Base-by-base conservation (phyloP, 2,113 vertebrate species). In the Noturus placidus region DNA sequence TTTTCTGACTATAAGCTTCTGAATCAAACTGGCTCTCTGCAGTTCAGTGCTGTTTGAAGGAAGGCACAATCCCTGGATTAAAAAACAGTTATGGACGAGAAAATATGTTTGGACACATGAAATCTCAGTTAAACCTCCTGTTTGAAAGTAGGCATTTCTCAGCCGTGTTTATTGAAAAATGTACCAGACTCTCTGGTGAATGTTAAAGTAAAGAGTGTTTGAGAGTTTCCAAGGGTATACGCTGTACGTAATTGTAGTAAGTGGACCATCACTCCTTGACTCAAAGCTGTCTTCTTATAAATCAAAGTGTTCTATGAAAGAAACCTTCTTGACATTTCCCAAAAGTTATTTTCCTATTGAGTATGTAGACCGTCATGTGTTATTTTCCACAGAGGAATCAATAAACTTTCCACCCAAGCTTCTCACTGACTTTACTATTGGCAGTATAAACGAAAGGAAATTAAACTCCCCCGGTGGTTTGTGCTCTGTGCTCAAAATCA, bases 351-450 rank as follows among this genome's bases (percentile, higher is more conserved):
- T 70, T 67, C 20, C 25, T 52, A 15, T 63, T 42, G 38, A 74
- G 67, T 79, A 70, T 33, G 61, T 78, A 30, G 11, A 69, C 56
- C 42, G 20, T 7, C 8, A 67, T 76, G 50, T 1, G 25, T 52
- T 80, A 42, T 70, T 57, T 70, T 87, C 87, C 83, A 57, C 67
- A 87, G 69, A 83, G 87, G 89, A 92, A 92, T 92, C 90, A 90
- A 92, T 92, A 88, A 65, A 61, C 84, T 89, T 91, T 92, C 85
- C 89, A 88, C 56, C 79, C 78, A 87, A 91, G 87, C 85, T 38
- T 86, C 42, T 86, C 86, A 72, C 72, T 67, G 22, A 84, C 65
- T 87, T 74, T 54, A 74, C 8, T 78, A 54, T 11, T 54, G 77
- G 33, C 82, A 80, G 27, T 85, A 80, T 80, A 88, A 87, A 87